phyloP scores from a whole-genome alignment of 2,113 vertebrate species.

The Xiphorhynchus elegans region DNA sequence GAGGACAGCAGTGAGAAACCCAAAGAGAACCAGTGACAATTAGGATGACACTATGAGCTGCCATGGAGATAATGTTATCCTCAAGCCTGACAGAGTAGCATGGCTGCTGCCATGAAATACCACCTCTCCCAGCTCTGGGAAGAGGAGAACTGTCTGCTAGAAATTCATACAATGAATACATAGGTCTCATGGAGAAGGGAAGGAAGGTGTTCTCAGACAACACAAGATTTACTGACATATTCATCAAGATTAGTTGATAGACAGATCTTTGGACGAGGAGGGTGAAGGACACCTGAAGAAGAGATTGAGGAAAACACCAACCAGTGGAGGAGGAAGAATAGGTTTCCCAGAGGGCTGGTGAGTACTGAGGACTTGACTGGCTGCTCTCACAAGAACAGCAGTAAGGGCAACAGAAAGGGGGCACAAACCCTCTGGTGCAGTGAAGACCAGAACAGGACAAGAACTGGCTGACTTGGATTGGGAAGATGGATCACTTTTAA shows the following conservation, averaged over 20 bases:
- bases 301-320: neutral
- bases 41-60: neutral
- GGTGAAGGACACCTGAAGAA: neutral
- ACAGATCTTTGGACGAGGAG: neutral
- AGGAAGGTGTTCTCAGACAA: neutral
- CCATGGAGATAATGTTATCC: neutral
- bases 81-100: neutral
- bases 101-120: neutral
- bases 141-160: neutral
- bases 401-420: neutral
- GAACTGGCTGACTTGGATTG: rapidly evolving
- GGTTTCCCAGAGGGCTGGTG: neutral
- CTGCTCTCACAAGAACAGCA: neutral
- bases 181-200: neutral
- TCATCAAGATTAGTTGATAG: neutral
- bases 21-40: neutral
- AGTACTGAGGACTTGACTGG: neutral
- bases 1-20: neutral
- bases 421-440: neutral
- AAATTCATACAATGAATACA: neutral
- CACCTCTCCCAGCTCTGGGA: neutral
- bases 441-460: neutral
- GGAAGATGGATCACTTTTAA: neutral
- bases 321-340: neutral
- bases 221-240: neutral